phyloP scores from a whole-genome alignment of 2,888 invertebrate species.

The Adineta ricciae region DNA sequence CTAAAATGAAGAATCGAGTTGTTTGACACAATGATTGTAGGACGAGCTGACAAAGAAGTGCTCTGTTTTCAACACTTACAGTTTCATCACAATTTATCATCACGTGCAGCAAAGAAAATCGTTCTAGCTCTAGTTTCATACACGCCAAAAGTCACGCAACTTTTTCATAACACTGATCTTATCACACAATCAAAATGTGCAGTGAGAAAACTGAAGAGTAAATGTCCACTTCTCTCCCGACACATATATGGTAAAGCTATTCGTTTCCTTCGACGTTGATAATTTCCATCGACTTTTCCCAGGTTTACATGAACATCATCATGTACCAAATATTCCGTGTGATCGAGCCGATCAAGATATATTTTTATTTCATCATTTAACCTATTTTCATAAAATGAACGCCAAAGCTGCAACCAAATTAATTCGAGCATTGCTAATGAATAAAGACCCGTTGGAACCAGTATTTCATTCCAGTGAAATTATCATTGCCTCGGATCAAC shows the following conservation, averaged over 20 bases:
- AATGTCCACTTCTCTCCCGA: constrained; percentile 1
- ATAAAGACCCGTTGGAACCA: constrained; percentile 3
- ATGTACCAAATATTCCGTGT: constrained; percentile 10
- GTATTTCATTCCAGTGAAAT: background rate
- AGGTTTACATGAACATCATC: constrained; percentile 12
- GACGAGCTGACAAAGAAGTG: constrained; percentile 20
- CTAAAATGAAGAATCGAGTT: no score
- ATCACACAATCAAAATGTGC: constrained; percentile 7
- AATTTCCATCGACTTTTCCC: background rate
- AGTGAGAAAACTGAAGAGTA: background rate
- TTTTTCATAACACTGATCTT: constrained; percentile 6
- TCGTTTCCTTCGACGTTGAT: background rate
- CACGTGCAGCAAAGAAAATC: constrained; percentile 16
- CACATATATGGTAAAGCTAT: constrained; percentile 8
- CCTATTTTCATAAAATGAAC: constrained; percentile 20
- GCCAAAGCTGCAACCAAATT: constrained; percentile 9
- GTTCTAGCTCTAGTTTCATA: background rate
- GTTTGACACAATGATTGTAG: background rate
- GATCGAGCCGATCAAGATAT: constrained; percentile 21
- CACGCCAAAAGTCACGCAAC: background rate
- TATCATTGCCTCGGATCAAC: background rate
- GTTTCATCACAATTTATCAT: constrained; percentile 16
- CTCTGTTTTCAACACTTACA: constrained; percentile 14
- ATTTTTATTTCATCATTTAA: constrained; percentile 14
- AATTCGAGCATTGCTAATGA: background rate